A percentile compares a stretch with the other conserved stretches of the same genome.
Evolutionary conservation across 2,888 invertebrate species (phyloP).

Genomic region (Ophraella communa): DNA sequence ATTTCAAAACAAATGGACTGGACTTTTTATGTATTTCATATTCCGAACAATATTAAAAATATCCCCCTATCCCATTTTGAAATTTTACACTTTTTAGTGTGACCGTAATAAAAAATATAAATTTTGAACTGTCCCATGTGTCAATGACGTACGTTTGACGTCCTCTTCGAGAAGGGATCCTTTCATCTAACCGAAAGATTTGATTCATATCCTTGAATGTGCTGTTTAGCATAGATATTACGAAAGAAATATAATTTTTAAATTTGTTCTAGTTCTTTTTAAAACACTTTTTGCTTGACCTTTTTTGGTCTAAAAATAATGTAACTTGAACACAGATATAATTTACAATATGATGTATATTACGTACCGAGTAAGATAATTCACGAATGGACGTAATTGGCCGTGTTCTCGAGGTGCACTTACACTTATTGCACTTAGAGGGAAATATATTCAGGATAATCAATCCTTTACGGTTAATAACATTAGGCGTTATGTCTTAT

Average conservation of each 20-base stretch:
- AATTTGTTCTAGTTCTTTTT: too few relatives aligned
- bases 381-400: too few relatives aligned
- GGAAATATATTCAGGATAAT: too few relatives aligned
- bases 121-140: constrained; percentile 5
- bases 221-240: neutral
- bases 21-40: constrained; percentile 46
- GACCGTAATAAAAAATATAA: constrained; percentile 27
- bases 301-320: too few relatives aligned
- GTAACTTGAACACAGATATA: too few relatives aligned
- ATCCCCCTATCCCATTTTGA: constrained; percentile 49
- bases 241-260: neutral
- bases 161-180: constrained; percentile 1
- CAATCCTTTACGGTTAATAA: too few relatives aligned
- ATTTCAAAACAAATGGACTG: constrained; percentile 47
- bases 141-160: constrained; percentile 5
- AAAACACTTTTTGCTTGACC: too few relatives aligned
- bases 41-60: constrained; percentile 49
- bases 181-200: neutral
- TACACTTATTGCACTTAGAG: too few relatives aligned
- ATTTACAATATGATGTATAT: too few relatives aligned
- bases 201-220: neutral
- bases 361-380: too few relatives aligned
- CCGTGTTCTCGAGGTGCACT: too few relatives aligned
- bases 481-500: too few relatives aligned
- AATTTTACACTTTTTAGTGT: constrained; percentile 36